Evolutionary conservation across 2,888 invertebrate species (phyloP), one percentile per base, ranked within the genome.

Genomic region (Petrolisthes cinctipes): DNA sequence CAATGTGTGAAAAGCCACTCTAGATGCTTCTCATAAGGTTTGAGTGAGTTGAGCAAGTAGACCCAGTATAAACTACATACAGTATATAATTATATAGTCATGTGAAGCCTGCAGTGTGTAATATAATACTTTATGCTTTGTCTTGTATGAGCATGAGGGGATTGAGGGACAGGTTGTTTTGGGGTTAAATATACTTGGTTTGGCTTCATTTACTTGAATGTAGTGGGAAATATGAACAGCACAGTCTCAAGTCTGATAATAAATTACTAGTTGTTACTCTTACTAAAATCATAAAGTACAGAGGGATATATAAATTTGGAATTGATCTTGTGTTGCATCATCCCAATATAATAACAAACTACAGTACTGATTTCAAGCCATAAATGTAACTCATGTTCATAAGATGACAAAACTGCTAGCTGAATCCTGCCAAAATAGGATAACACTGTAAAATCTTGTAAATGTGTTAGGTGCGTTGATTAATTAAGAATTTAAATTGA

Each of bases 1-100:
- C 37, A 4, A 23, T 37, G 51, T 82, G 71, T 82, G 53, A 20
- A 53, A 71, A 54, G 6, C 54, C 54, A 71, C 37, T 51, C 20
- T 78, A 75, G 61, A 75, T 23, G 75, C 54, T 23, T 84, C 53
- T 66, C 85, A 85, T 85, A 80, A 85, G 85, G 85, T 57, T 85
- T 85, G 80, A 68, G 68, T 80, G 85, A 85, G 85, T 23, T 53
- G 85, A 79, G 85, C 71, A 79, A 66, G 80, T 85, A 85, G 85
- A 79, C 85, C 79, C 53, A 85, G 79, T 53, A 71, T 53, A 73
- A 71, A 71, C 51, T 61, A 61, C 61, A 61, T 61, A 61, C 17
- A 61, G 61, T 37, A 54, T 54, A 51, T 57, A 61, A n/a, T 78
- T 54, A 66, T 82, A 53, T 82, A 82, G 82, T 53, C 53, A 82